These are phyloP conservation scores for Corythoichthys haematopterus DNA, from an alignment of 2,113 vertebrate species.

Conservation along the genomic window DNA sequence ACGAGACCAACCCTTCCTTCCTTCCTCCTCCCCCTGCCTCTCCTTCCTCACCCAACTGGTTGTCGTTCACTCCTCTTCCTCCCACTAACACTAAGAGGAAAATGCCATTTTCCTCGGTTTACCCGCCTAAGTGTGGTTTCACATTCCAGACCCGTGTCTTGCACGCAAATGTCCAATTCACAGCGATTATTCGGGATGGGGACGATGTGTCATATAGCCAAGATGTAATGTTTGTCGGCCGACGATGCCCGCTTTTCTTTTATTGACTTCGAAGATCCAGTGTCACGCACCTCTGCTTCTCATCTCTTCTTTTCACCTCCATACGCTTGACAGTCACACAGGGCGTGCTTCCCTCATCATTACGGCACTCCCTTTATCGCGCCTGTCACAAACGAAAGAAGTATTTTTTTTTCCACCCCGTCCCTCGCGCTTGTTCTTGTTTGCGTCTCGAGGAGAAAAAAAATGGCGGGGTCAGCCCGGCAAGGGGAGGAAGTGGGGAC, in stretches of 20 bases:
- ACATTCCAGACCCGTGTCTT: conserved; percentile 44
- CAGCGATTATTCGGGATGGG: conserved; percentile 37
- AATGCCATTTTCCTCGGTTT: conserved; percentile 24
- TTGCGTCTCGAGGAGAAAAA: conserved; percentile 34
- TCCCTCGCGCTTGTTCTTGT: conserved; percentile 29
- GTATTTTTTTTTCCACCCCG: conserved; percentile 28
- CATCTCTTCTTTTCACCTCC: conserved; percentile 46
- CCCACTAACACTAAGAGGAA: conserved; percentile 42
- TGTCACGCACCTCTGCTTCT: conserved; percentile 25
- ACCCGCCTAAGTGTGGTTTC: conserved; percentile 33
- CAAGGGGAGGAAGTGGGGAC: conserved; percentile 12
- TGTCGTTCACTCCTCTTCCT: conserved; percentile 40
- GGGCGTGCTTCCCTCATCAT: conserved; percentile 30
- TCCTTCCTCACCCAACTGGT: conserved; percentile 30
- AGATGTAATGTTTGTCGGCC: conserved; percentile 27
- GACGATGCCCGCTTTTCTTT: conserved; percentile 23
- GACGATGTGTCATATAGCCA: conserved; percentile 33
- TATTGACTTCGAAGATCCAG: conserved; percentile 37
- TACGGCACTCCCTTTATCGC: conserved; percentile 44
- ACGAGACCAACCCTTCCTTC: conserved; percentile 19
- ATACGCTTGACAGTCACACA: conserved; percentile 36
- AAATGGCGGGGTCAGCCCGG: neutral
- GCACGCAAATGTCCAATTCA: conserved; percentile 39
- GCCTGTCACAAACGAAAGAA: conserved; percentile 45
- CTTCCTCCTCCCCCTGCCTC: conserved; percentile 4